Evolutionary conservation across 2,888 invertebrate species (phyloP).

Genomic region (Drosophila paranaensis): DNA sequence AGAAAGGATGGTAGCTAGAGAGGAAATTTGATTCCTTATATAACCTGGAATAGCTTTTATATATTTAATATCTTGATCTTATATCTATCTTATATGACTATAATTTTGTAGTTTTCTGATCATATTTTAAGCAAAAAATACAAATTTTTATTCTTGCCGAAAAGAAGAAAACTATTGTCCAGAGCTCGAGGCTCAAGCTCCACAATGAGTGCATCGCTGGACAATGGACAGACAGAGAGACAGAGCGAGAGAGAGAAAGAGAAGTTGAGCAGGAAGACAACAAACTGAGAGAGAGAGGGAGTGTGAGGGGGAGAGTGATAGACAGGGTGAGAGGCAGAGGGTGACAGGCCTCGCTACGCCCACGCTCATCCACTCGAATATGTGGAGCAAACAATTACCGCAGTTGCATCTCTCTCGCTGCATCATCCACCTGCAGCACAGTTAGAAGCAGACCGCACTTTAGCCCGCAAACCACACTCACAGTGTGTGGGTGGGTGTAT

Average conservation of each 20-base stretch:
- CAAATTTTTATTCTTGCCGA: not conserved
- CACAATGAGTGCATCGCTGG: conserved; percentile 32
- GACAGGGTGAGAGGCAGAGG: not conserved
- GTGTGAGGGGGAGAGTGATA: not conserved
- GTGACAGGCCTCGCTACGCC: conserved; percentile 10
- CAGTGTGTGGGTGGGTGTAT: not conserved
- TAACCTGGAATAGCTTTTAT: no score
- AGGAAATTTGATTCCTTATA: no score
- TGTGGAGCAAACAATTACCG: conserved; percentile 45
- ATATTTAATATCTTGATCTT: no score
- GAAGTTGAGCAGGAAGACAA: not conserved
- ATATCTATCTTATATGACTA: no score
- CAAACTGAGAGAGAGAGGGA: not conserved
- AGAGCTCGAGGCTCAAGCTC: not conserved
- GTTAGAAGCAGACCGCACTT: conserved; percentile 1
- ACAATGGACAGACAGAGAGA: conserved; percentile 17
- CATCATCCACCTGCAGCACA: conserved; percentile 4
- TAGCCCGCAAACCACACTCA: conserved; percentile 17
- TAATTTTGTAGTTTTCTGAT: no score
- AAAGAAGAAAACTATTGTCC: not conserved
- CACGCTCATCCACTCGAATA: conserved; percentile 28
- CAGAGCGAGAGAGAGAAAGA: not conserved
- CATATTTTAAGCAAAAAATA: not conserved
- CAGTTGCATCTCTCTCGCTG: conserved; percentile 1
- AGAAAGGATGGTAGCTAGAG: no score